Evolutionary conservation across 2,113 vertebrate genomes (phyloP), one percentile per base, ranked within the genome.

Genomic region (Nycticebus coucang): DNA sequence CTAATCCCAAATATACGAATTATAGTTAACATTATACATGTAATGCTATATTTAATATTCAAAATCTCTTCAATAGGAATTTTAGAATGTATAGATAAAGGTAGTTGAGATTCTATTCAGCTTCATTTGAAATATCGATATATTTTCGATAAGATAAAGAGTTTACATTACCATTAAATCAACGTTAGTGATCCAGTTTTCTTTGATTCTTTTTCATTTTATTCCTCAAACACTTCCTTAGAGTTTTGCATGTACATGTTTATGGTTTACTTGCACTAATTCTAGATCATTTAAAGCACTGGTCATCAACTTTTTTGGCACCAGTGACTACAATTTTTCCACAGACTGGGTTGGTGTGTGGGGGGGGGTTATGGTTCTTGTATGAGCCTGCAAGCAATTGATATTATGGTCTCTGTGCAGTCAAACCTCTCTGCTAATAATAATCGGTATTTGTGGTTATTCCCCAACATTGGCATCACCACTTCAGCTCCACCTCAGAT

Each of bases 31-130:
- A 24, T 17, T 53, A 88, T 7, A 74, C 13, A 75, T 17, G 1
- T 66, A 64, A n/a, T 94, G 13, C 50, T 87, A 77, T 89, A 28
- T 60, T 92, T 62, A 97, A 81, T 71, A 97, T 81, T 2, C 89
- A 30, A 94, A 91, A 33, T 86, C 72, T 80, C 14, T 95, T 5
- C 24, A 18, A 41, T 35, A n/a, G 4, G 8, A 94, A 24, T 78
- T 50, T 83, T 95, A 68, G 53, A 28, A 91, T 13, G 85, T 86
- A 18, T 94, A 37, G 59, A 84, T 93, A 62, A 88, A 68, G 55
- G 19, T 50, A 59, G 83, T 41, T 81, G 22, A 11, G 21, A 19
- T 92, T 89, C 8, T 45, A 89, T 28, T 94, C 87, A 77, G 9
- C 5, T 81, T 89, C 17, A 91, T 90, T 91, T 90, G 14, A 82